A percentile compares a stretch with the other conserved stretches of the same genome.
These are phyloP conservation scores for Gonocerus acuteangulatus DNA, from an alignment of 2,888 invertebrate genomes.

Conservation along the genomic window DNA sequence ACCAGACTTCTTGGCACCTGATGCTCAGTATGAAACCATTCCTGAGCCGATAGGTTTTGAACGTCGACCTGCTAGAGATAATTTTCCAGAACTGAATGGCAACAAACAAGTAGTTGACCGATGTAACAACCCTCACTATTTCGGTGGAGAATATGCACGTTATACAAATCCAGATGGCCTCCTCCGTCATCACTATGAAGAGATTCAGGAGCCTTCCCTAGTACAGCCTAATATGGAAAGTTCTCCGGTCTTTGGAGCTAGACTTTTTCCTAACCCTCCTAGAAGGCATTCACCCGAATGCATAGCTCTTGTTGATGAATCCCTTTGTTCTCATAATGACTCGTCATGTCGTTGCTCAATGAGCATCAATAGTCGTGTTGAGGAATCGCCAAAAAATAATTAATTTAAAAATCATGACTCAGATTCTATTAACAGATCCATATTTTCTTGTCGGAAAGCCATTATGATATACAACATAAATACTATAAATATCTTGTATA, in stretches of 20 bases:
- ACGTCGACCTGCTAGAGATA: slow-evolving; percentile 4
- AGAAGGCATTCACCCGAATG: slow-evolving; percentile 30
- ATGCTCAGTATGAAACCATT: slow-evolving; percentile 38
- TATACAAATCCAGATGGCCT: slow-evolving; percentile 29
- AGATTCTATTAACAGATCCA: too few relatives aligned
- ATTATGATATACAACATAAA: too few relatives aligned
- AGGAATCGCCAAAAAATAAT: not conserved
- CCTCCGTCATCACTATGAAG: slow-evolving; percentile 32
- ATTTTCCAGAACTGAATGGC: slow-evolving; percentile 11
- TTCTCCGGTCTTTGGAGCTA: slow-evolving; percentile 28
- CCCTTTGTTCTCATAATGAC: slow-evolving; percentile 34
- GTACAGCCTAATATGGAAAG: not conserved
- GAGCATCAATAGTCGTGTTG: slow-evolving; percentile 6
- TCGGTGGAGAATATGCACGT: slow-evolving; percentile 18
- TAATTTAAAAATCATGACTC: too few relatives aligned
- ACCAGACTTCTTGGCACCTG: slow-evolving; percentile 37
- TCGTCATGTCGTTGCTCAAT: slow-evolving; percentile 33
- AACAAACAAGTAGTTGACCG: slow-evolving; percentile 8
- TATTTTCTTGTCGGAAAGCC: too few relatives aligned
- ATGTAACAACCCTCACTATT: slow-evolving; percentile 24
- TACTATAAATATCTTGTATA: too few relatives aligned
- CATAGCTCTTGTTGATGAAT: slow-evolving; percentile 33
- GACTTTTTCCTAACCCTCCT: slow-evolving; percentile 25
- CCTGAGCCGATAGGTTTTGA: slow-evolving; percentile 33
- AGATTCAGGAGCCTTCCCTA: slow-evolving; percentile 26